phyloP scores from a whole-genome alignment of 2,113 vertebrate species.

The Corythaeola cristata region DNA sequence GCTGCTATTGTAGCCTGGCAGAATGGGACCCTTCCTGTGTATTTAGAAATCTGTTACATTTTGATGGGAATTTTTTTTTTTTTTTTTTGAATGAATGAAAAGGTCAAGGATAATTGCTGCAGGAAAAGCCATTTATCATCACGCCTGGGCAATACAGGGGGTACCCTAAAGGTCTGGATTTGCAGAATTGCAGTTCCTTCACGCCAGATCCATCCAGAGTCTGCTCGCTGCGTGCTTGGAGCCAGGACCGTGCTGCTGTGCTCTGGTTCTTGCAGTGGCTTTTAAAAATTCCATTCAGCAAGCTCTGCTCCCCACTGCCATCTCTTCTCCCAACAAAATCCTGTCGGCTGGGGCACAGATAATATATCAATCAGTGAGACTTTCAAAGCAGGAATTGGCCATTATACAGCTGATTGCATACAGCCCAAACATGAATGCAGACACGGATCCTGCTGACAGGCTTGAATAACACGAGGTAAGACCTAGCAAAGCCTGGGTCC shows the following conservation, averaged over 20 bases:
- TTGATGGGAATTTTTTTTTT: neutral
- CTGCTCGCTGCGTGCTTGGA: neutral
- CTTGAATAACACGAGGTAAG: neutral
- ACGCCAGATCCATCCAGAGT: too few relatives aligned
- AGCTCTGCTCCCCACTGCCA: neutral
- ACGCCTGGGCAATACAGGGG: neutral
- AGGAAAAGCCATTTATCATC: neutral
- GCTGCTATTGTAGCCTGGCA: neutral
- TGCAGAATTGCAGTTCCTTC: neutral
- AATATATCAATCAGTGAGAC: neutral
- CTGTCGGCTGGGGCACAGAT: neutral
- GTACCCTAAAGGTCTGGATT: neutral
- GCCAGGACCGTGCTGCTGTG: neutral
- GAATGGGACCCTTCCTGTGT: neutral
- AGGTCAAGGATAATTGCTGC: neutral
- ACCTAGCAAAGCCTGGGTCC: neutral
- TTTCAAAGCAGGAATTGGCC: neutral
- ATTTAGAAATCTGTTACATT: neutral
- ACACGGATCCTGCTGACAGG: neutral
- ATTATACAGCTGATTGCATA: neutral
- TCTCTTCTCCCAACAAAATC: neutral
- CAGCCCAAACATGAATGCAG: neutral
- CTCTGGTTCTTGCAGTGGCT: neutral
- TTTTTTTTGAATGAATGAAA: neutral
- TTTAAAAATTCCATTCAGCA: neutral